phyloP scores from a whole-genome alignment of 2,113 vertebrate species.

The Lipophrys pholis region DNA sequence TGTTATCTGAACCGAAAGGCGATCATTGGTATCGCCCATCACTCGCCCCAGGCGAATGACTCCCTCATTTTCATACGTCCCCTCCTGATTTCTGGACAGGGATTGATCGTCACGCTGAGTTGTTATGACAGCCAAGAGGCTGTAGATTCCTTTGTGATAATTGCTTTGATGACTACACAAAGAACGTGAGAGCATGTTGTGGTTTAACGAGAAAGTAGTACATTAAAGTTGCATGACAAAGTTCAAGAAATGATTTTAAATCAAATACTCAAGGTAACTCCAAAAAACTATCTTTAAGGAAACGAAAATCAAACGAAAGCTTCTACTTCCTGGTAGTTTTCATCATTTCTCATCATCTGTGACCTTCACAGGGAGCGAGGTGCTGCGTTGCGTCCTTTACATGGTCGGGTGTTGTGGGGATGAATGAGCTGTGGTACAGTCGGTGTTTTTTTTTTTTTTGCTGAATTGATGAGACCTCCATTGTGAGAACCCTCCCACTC shows the following conservation, averaged over 20 bases:
- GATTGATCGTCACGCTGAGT: too few relatives aligned
- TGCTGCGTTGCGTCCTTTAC: neutral
- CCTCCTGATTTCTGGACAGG: too few relatives aligned
- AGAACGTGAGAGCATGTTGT: too few relatives aligned
- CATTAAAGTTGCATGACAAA: too few relatives aligned
- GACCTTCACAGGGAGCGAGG: conserved; percentile 25
- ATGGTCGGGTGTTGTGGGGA: conserved; percentile 5
- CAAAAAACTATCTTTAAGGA: neutral
- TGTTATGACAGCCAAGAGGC: too few relatives aligned
- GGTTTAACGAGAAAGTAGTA: too few relatives aligned
- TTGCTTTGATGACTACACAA: too few relatives aligned
- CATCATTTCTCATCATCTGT: neutral
- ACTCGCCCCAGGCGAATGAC: too few relatives aligned
- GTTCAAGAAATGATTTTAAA: neutral
- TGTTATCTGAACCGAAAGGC: too few relatives aligned
- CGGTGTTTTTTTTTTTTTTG: conserved; percentile 30
- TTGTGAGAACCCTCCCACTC: conserved; percentile 34
- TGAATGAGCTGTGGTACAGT: conserved; percentile 39
- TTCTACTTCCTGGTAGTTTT: neutral
- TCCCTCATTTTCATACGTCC: too few relatives aligned
- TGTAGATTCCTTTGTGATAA: too few relatives aligned
- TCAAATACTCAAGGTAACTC: neutral
- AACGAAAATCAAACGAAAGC: neutral
- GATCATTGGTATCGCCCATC: too few relatives aligned
- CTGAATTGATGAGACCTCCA: conserved; percentile 36